A percentile compares a stretch with the other conserved stretches of the same genome.
phyloP scores from a whole-genome alignment of 2,888 invertebrate species.

The Eueremaeus valkanovi region DNA sequence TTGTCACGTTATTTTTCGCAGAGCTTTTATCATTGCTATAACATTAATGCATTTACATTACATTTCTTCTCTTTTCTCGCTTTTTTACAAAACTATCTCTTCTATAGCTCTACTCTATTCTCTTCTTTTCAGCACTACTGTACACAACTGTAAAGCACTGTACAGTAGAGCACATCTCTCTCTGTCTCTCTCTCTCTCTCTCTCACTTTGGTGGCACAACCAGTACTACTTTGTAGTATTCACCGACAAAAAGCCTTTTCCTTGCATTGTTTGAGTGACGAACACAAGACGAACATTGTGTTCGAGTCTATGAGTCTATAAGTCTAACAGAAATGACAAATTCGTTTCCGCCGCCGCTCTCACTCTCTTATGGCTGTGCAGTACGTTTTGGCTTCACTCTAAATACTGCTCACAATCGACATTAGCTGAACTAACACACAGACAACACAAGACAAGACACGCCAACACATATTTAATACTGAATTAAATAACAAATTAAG shows the following conservation, averaged over 20 bases:
- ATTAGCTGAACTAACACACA: slow-evolving; percentile 10
- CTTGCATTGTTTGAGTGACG: slow-evolving; percentile 25
- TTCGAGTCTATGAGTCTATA: neutral
- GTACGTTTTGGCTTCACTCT: slow-evolving; percentile 23
- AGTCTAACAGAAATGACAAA: slow-evolving; percentile 29
- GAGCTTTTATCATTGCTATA: neutral
- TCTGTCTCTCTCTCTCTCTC: neutral
- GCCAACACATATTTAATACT: slow-evolving; percentile 17
- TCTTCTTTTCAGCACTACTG: neutral
- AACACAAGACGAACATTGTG: neutral
- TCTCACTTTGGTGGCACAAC: neutral
- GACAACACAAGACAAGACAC: slow-evolving; percentile 25
- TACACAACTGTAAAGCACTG: neutral
- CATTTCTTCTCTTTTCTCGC: neutral
- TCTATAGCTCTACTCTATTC: neutral
- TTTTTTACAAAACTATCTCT: neutral
- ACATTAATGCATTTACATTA: slow-evolving; percentile 28
- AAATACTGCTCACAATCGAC: slow-evolving; percentile 31
- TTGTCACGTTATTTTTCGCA: slow-evolving; percentile 24
- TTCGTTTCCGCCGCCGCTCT: slow-evolving; percentile 24
- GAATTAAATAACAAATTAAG: slow-evolving; percentile 21
- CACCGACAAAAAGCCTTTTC: slow-evolving; percentile 14
- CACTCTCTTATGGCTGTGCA: neutral
- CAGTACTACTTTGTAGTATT: too few species aligned
- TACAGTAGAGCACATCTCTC: neutral